phyloP scores from a whole-genome alignment of 2,113 vertebrate species.

The Abramis brama region DNA sequence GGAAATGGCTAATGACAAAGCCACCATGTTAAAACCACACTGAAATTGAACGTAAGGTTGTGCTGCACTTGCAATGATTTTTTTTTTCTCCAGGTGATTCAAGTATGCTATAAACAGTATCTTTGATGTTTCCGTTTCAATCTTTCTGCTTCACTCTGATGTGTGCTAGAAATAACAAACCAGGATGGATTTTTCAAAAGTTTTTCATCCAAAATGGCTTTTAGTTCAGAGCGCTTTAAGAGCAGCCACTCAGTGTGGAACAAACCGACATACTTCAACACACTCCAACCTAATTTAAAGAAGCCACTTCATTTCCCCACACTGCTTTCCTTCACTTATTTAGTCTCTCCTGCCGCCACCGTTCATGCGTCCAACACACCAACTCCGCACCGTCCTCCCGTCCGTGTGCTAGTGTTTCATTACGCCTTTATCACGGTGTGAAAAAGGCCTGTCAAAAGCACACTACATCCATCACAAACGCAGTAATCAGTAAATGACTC shows the following conservation, averaged over 20 bases:
- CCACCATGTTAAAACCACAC: neutral
- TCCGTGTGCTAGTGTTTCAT: slow-evolving; percentile 7
- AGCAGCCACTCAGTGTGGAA: neutral
- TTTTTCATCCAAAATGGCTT: slow-evolving; percentile 16
- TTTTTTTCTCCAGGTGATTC: neutral
- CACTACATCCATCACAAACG: slow-evolving; percentile 6
- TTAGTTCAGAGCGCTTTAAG: slow-evolving; percentile 26
- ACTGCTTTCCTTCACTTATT: slow-evolving; percentile 4
- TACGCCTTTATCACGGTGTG: slow-evolving; percentile 29
- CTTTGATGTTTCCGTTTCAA: neutral
- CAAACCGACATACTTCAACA: neutral
- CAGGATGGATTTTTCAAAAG: neutral
- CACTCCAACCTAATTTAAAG: slow-evolving; percentile 15
- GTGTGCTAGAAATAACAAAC: slow-evolving; percentile 11
- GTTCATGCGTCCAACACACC: slow-evolving; percentile 15
- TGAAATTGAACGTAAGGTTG: neutral
- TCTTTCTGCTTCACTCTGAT: slow-evolving; percentile 13
- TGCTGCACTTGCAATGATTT: neutral
- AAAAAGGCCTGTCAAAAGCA: slow-evolving; percentile 29
- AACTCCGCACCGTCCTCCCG: neutral
- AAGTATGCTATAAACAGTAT: slow-evolving; percentile 1
- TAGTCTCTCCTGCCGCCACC: slow-evolving; percentile 4
- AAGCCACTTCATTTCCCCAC: slow-evolving; percentile 26
- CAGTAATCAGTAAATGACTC: slow-evolving; percentile 30
- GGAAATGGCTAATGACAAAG: neutral